Percentiles rank a stretch among this genome's conserved stretches.
Evolutionary conservation across 2,888 invertebrate genomes (phyloP).

Genomic region (Eupithecia exiguata): DNA sequence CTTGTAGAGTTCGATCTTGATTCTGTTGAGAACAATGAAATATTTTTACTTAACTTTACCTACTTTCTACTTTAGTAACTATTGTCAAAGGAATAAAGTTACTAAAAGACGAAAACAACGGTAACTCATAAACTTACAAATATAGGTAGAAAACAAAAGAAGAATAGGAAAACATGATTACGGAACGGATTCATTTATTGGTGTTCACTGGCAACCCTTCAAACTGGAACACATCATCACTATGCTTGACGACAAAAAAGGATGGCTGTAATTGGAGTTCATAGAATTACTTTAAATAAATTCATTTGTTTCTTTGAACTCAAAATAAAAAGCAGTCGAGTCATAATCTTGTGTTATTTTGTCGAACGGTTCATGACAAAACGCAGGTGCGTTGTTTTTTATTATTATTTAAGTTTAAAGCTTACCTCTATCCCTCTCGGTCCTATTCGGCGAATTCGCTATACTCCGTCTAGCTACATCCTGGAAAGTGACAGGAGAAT

Average conservation of each 20-base stretch:
- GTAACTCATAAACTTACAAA: not conserved
- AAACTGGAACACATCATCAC: not conserved
- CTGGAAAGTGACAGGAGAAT: conserved; percentile 93
- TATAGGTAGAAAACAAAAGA: not conserved
- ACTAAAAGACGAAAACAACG: not conserved
- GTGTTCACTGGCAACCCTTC: not conserved
- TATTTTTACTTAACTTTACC: no score
- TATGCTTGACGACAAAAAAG: not conserved
- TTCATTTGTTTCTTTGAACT: not conserved
- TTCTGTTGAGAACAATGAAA: conserved; percentile 67
- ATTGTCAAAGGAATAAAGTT: not conserved
- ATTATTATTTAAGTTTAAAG: not conserved
- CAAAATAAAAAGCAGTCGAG: not conserved
- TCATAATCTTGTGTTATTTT: not conserved
- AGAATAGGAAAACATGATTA: not conserved
- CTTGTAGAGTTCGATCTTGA: conserved; percentile 88
- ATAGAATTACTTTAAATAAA: not conserved
- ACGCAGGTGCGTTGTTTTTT: no score
- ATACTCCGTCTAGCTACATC: conserved; percentile 92
- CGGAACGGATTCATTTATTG: not conserved
- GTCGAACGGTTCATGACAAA: not conserved
- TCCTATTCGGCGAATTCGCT: conserved; percentile 88
- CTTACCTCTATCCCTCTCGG: conserved; percentile 66
- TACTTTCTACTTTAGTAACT: no score
- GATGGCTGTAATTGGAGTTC: not conserved